Evolutionary conservation across 2,888 invertebrate genomes (phyloP), one percentile per base, ranked within the genome.

Genomic region (Synanthedon myopaeformis): DNA sequence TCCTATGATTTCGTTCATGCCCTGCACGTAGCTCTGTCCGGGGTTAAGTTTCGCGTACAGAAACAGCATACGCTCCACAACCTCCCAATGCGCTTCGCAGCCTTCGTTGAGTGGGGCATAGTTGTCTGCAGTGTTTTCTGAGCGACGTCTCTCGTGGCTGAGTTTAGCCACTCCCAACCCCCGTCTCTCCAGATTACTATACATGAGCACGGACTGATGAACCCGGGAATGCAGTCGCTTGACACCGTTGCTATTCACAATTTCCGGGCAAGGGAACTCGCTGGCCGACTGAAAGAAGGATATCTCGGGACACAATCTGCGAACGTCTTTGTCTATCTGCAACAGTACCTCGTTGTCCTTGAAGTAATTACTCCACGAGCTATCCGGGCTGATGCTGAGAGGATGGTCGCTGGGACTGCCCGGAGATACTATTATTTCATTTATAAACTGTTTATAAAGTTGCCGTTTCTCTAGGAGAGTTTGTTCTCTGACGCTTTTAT

Each of bases 1-100:
- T 0, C 98, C 99, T 50, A 99, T 93, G 65, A 99, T 97, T 84
- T 99, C 99, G 85, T 99, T 99, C 99, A 99, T 99, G 53, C 99
- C 99, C 86, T 99, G 96, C 1, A 96, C 96, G 72, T 96, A 96
- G 11, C 97, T 94, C 74, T 98, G 97, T 0, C 99, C 99, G 0
- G 98, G 97, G 89, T 99, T 99, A 12, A 99, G 89, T 85, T 99
- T 99, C 0, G 98, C 97, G 77, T 99, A 99, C 0, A 99, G 89
- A 82, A 99, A 99, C 55, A 99, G 88, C 77, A 99, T 96, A 57
- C 99, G 89, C 76, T 99, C 98, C 0, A 98, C 95, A 3, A 99
- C 98, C 84, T 99, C 98, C 99, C 99, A 99, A 74, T 99, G 98
- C 0, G 97, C 97, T 79, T 99, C 98, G 64, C 94, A 92, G 0